phyloP scores from a whole-genome alignment of 2,113 vertebrate species.

The Himantopus leucocephalus region DNA sequence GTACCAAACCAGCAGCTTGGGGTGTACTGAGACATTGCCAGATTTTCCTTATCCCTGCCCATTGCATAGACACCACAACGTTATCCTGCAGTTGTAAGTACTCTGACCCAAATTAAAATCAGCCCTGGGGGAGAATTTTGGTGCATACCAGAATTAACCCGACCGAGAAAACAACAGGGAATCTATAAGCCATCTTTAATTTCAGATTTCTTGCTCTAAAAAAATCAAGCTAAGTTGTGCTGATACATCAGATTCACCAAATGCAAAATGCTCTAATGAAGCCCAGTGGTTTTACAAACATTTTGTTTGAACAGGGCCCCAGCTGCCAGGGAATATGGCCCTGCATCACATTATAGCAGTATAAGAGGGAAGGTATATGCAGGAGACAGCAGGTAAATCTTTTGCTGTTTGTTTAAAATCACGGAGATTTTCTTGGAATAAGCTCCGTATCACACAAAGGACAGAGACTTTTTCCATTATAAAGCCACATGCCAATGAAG shows the following conservation, averaged over 20 bases:
- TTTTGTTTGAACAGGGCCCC: neutral
- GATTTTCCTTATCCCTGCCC: neutral
- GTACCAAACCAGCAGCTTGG: neutral
- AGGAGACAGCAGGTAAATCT: neutral
- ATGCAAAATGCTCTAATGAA: neutral
- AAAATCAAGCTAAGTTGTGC: neutral
- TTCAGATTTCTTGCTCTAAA: neutral
- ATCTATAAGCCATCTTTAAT: neutral
- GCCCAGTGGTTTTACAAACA: neutral
- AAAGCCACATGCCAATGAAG: neutral
- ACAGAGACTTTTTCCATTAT: neutral
- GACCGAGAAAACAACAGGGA: neutral
- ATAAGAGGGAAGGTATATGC: neutral
- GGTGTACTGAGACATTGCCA: neutral
- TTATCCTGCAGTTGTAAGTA: neutral
- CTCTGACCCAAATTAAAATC: neutral
- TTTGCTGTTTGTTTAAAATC: neutral
- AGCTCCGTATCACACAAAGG: neutral
- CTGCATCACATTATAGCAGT: neutral
- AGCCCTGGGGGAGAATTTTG: neutral
- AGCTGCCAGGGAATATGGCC: neutral
- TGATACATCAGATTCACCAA: neutral
- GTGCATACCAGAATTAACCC: neutral
- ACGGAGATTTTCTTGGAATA: neutral
- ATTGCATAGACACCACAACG: neutral